Conservation (phyloP, 2,113 vertebrate genomes). For the Origma solitaria region DNA sequence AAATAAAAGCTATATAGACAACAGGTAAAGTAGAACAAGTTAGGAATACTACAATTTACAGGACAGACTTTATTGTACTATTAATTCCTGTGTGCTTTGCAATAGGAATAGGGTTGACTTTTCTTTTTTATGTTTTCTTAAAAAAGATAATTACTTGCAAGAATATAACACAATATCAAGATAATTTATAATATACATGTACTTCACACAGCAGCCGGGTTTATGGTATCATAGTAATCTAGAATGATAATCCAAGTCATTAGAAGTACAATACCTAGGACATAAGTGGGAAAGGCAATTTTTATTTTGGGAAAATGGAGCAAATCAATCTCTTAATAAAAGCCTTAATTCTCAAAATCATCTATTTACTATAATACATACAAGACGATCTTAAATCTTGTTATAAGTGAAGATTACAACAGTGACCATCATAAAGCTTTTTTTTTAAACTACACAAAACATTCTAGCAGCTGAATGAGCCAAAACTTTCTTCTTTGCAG, state of each 20-base stretch:
- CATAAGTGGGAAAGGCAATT: constrained; percentile 70
- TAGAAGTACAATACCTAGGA: constrained; percentile 80
- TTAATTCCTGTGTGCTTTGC: constrained; percentile 79
- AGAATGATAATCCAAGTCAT: constrained; percentile 65
- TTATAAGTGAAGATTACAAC: constrained; percentile 71
- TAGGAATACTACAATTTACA: constrained; percentile 79
- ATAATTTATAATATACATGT: constrained; percentile 81
- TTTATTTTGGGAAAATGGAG: constrained; percentile 77
- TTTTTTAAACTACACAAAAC: constrained; percentile 72
- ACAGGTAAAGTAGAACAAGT: constrained; percentile 78
- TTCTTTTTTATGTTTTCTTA: constrained; percentile 75
- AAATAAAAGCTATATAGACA: constrained; percentile 80
- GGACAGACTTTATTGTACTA: constrained; percentile 76
- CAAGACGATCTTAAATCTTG: constrained; percentile 82
- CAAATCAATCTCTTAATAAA: constrained; percentile 82
- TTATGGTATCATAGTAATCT: constrained; percentile 64
- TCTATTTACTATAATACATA: constrained; percentile 93
- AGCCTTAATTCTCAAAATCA: constrained; percentile 86
- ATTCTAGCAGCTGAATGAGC: constrained; percentile 77
- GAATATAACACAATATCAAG: constrained; percentile 76
- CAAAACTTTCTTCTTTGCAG: constrained; percentile 42
- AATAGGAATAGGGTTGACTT: constrained; percentile 68
- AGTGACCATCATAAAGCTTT: constrained; percentile 67
- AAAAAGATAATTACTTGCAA: constrained; percentile 81
- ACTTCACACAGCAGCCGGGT: constrained; percentile 75